A percentile compares a stretch with the other conserved stretches of the same genome.
phyloP scores from a whole-genome alignment of 2,888 invertebrate genomes.

The Trissolcus japonicus region DNA sequence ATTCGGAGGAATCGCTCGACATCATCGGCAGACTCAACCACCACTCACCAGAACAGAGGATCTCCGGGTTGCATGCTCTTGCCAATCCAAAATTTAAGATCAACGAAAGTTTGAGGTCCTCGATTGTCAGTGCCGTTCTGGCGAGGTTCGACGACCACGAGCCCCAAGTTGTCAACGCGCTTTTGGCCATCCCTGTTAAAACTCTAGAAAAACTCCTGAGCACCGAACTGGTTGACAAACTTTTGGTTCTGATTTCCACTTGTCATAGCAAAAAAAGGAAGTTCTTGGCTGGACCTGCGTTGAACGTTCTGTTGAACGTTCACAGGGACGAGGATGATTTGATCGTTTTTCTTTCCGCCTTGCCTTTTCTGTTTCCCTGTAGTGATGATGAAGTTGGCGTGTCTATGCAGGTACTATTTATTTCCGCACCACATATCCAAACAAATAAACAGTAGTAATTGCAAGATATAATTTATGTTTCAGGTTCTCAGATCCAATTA shows the following conservation, averaged over 20 bases:
- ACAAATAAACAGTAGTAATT: neutral
- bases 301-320: conserved; percentile 68
- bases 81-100: conserved; percentile 71
- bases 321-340: conserved; percentile 76
- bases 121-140: conserved; percentile 81
- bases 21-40: conserved; percentile 80
- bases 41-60: conserved; percentile 81
- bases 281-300: conserved; percentile 65
- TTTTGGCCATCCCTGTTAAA: conserved; percentile 68
- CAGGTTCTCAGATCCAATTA: conserved; percentile 74
- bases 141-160: conserved; percentile 84
- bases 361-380: conserved; percentile 81
- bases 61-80: conserved; percentile 82
- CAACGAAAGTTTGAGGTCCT: conserved; percentile 75
- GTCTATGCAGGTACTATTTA: conserved; percentile 69
- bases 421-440: neutral
- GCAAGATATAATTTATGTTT: neutral
- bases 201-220: conserved; percentile 63
- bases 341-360: conserved; percentile 79
- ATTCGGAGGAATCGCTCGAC: conserved; percentile 65
- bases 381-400: conserved; percentile 74
- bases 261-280: conserved; percentile 65
- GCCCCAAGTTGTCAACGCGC: conserved; percentile 79
- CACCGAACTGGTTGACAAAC: conserved; percentile 67
- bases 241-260: conserved; percentile 66